Conservation (phyloP, 2,888 invertebrate species). For the Cataglyphis rosenhaueri region DNA sequence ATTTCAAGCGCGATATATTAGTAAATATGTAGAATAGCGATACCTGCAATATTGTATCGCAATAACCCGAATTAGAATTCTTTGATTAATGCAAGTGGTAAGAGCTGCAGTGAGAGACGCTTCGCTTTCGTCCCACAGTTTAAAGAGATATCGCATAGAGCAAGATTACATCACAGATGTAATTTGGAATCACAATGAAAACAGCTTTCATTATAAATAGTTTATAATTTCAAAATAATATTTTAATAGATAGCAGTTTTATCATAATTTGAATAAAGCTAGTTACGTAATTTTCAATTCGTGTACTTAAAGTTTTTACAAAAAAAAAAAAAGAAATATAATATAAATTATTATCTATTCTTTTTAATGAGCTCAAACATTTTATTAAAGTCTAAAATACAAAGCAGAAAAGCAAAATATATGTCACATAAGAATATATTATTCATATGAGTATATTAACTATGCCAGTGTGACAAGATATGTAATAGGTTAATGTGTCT, state of each 20-base stretch:
- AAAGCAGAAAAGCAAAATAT: neutral
- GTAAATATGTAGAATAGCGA: conserved; percentile 10
- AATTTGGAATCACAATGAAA: neutral
- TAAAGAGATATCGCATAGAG: neutral
- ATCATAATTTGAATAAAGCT: neutral
- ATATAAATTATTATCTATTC: neutral
- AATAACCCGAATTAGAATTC: conserved; percentile 32
- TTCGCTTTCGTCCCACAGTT: conserved; percentile 15
- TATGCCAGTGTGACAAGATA: neutral
- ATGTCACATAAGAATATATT: neutral
- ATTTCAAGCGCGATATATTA: conserved; percentile 47
- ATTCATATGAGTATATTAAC: neutral
- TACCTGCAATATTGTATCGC: conserved; percentile 36
- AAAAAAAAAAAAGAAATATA: neutral
- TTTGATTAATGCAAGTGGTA: conserved; percentile 8
- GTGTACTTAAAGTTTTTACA: neutral
- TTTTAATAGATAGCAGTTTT: neutral
- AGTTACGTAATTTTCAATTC: neutral
- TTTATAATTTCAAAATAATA: neutral
- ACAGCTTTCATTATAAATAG: conserved; percentile 11
- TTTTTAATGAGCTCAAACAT: neutral
- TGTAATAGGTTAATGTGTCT: neutral
- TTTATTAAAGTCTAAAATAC: neutral
- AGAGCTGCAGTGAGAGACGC: neutral
- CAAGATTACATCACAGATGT: conserved; percentile 17